Evolutionary conservation across 23 tunicate species (phyloP).

Genomic region (Trididemnum miniatum): DNA sequence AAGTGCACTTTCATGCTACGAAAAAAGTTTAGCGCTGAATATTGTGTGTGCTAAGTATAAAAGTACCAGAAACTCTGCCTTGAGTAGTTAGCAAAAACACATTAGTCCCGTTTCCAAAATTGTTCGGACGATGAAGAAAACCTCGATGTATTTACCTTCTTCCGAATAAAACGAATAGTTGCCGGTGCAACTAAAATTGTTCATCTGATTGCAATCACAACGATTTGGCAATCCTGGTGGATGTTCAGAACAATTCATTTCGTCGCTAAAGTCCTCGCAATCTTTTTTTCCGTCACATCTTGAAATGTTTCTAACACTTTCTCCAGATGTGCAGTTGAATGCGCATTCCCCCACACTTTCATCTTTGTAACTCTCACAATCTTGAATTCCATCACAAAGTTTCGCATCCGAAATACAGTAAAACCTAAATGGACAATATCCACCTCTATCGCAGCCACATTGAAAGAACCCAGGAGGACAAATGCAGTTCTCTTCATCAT

Average conservation of each 20-base stretch:
- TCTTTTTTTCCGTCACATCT: background rate
- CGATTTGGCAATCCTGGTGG: background rate
- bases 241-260: background rate
- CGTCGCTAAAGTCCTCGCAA: background rate
- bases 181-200: background rate
- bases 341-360: conserved; percentile 14
- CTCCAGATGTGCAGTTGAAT: background rate
- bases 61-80: no score
- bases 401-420: background rate
- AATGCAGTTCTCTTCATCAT: conserved; percentile 37
- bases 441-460: conserved; percentile 4
- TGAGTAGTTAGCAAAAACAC: no score
- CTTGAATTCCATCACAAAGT: conserved; percentile 4
- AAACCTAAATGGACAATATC: background rate
- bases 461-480: background rate
- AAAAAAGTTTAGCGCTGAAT: no score
- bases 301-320: background rate
- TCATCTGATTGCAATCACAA: background rate
- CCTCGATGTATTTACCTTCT: background rate
- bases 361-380: conserved; percentile 15
- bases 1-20: no score
- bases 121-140: background rate
- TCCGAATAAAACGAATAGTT: background rate
- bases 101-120: no score
- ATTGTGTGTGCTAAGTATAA: no score